phyloP scores from a whole-genome alignment of 2,797 vertebrate species.

The Moxostoma hubbsi region DNA sequence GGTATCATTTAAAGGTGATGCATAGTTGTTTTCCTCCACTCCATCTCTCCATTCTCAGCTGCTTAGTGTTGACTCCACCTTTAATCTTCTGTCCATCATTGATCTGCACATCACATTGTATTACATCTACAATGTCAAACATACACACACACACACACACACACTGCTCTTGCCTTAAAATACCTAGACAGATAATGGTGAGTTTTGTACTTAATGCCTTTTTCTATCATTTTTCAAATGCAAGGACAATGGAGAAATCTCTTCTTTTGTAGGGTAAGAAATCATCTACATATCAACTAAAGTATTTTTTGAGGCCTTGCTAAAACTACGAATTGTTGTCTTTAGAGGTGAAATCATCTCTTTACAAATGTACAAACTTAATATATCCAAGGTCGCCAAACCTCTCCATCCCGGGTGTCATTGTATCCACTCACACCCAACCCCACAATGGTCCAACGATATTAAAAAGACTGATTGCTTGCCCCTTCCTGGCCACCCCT shows the following conservation, averaged over 20 bases:
- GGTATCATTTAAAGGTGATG: background rate
- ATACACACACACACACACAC: background rate
- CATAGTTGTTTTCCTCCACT: background rate
- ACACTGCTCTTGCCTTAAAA: background rate
- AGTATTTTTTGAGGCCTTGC: background rate
- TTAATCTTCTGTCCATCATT: constrained; percentile 27
- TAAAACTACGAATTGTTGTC: background rate
- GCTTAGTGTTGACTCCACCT: constrained; percentile 39
- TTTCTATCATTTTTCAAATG: background rate
- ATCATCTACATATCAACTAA: background rate
- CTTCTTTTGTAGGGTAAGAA: background rate
- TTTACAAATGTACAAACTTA: too few relatives aligned
- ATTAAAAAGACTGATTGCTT: too few relatives aligned
- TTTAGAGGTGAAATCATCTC: too few relatives aligned
- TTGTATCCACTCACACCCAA: too few relatives aligned
- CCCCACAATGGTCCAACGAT: too few relatives aligned
- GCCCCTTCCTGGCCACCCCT: too few relatives aligned
- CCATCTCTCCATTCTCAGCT: constrained; percentile 28
- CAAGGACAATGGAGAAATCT: background rate
- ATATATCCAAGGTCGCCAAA: too few relatives aligned
- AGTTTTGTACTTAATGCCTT: background rate
- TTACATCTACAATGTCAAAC: background rate
- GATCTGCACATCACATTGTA: constrained; percentile 1
- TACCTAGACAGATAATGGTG: background rate
- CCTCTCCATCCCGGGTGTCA: too few relatives aligned